phyloP scores from a whole-genome alignment of 2,888 invertebrate species.

The Thumatha senex region DNA sequence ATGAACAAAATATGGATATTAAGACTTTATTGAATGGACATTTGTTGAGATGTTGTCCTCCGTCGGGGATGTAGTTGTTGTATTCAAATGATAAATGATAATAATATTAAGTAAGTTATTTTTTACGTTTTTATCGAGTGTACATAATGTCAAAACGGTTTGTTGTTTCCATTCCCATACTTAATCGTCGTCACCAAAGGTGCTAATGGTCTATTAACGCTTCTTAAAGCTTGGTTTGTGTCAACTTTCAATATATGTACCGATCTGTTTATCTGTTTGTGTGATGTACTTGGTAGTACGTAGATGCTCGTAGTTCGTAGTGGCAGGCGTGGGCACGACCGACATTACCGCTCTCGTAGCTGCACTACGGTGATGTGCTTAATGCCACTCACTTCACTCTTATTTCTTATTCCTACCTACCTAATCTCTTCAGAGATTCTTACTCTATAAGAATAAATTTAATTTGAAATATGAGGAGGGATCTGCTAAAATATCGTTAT shows the following conservation, averaged over 20 bases:
- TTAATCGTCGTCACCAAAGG: constrained; percentile 76
- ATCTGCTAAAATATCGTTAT: too few relatives aligned
- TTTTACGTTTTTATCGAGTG: constrained; percentile 83
- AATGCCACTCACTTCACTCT: constrained; percentile 43
- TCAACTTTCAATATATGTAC: constrained; percentile 40
- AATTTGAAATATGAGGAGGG: background rate
- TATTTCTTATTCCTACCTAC: constrained; percentile 23
- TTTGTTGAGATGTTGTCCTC: constrained; percentile 82
- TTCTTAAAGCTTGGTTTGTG: constrained; percentile 68
- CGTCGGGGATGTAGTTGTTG: constrained; percentile 79
- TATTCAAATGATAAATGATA: constrained; percentile 80
- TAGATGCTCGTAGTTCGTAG: constrained; percentile 13
- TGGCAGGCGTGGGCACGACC: constrained; percentile 13
- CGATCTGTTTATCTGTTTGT: constrained; percentile 46
- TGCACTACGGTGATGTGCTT: constrained; percentile 13
- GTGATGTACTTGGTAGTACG: constrained; percentile 17
- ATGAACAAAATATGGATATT: constrained; percentile 76
- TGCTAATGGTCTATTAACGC: constrained; percentile 82
- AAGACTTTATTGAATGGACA: constrained; percentile 80
- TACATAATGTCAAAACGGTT: constrained; percentile 74
- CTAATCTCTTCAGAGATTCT: constrained; percentile 21
- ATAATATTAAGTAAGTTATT: constrained; percentile 84
- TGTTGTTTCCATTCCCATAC: constrained; percentile 75
- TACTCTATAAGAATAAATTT: constrained; percentile 15
- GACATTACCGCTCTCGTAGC: constrained; percentile 10